Conservation (phyloP, 2,888 invertebrate species). For the Gastracanthus pulcherrimus region DNA sequence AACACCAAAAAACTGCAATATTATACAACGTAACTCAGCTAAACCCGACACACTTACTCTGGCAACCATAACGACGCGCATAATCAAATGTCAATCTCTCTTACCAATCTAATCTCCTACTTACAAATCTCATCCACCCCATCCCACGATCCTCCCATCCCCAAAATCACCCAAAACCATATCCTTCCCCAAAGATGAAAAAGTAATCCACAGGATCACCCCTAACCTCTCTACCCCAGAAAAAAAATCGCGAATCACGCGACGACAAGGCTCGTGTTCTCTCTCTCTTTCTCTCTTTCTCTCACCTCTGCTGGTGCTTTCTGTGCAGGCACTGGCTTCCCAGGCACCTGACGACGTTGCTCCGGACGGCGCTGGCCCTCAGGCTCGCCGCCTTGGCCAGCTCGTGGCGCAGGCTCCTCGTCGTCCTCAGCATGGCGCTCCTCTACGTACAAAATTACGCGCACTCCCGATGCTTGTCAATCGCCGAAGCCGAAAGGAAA, state of each 20-base stretch:
- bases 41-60: not conserved
- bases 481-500: no score
- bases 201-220: no score
- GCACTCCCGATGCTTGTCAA: no score
- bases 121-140: not conserved
- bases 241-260: no score
- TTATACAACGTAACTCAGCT: not conserved
- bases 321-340: conserved; percentile 82
- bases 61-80: not conserved
- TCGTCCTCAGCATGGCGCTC: conserved; percentile 84
- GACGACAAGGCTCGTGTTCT: no score
- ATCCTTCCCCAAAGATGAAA: no score
- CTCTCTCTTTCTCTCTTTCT: no score
- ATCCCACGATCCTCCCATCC: not conserved
- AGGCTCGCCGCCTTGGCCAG: conserved; percentile 79
- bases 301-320: conserved; percentile 81
- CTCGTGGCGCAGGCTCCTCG: conserved; percentile 83
- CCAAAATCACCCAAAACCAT: no score
- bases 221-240: no score
- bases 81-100: not conserved
- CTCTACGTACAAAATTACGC: no score
- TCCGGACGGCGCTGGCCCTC: conserved; percentile 76
- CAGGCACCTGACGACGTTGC: conserved; percentile 81
- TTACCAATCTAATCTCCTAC: not conserved
- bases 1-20: not conserved